Percentiles rank a stretch among this genome's conserved stretches.
Conservation (phyloP, 2,888 invertebrate genomes). For the Mechanitis mazaeus region DNA sequence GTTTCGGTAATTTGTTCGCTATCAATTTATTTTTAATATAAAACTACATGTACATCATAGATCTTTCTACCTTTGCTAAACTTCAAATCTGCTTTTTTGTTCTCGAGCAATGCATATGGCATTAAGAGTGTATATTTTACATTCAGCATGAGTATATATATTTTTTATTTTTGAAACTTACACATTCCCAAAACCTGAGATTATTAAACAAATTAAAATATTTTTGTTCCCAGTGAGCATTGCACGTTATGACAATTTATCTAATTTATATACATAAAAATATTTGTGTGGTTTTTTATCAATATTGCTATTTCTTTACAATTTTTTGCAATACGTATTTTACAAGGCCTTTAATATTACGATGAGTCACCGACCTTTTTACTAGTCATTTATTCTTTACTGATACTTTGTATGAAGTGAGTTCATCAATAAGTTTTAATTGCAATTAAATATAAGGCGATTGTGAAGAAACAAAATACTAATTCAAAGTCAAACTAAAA, state of each 20-base stretch:
- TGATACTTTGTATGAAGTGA: background rate
- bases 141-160: too few relatives aligned
- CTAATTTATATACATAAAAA: slow-evolving; percentile 29
- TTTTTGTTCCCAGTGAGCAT: slow-evolving; percentile 30
- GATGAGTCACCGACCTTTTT: slow-evolving; percentile 23
- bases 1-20: too few relatives aligned
- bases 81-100: too few relatives aligned
- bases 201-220: slow-evolving; percentile 15
- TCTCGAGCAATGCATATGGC: too few relatives aligned
- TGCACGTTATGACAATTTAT: slow-evolving; percentile 31
- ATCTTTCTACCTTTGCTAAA: too few relatives aligned
- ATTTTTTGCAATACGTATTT: slow-evolving; percentile 28
- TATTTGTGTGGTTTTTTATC: slow-evolving; percentile 26
- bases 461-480: background rate
- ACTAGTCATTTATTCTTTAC: background rate
- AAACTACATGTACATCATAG: too few relatives aligned
- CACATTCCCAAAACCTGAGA: background rate
- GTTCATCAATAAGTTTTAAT: background rate
- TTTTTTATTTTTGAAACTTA: too few relatives aligned
- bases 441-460: background rate
- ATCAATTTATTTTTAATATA: too few relatives aligned
- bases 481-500: background rate
- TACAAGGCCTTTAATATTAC: slow-evolving; percentile 26
- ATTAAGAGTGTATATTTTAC: too few relatives aligned
- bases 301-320: slow-evolving; percentile 26